Base-by-base conservation (phyloP, 2,888 invertebrate species). In the Eupithecia vulgata region DNA sequence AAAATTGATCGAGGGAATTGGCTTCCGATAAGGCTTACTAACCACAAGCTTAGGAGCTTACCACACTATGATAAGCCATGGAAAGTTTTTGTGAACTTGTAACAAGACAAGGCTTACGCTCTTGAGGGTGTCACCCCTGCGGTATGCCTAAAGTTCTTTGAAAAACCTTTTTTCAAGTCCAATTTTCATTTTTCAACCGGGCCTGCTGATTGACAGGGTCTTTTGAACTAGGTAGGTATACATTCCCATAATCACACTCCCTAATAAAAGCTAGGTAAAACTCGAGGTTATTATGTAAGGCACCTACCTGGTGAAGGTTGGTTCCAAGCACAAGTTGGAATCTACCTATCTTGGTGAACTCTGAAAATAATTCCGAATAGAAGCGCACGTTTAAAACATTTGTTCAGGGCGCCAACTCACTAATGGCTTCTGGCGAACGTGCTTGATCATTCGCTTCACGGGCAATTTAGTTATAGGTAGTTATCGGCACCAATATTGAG, bases 361-460 rank as follows among this genome's bases (percentile, higher is more conserved):
- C 52, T 65, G 64, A 68, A 61, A 35, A 61, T 69, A 30, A 59
- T 61, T 48, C 68, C 13, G 30, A 37, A 35, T 34, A 34, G 62
- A 72, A 71, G 68, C 84, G 79, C 89, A 90, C 90, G 90, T 89
- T 82, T 79, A 68, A 74, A 69, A 81, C 88, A 88, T 90, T 87
- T 89, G 86, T 89, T 65, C 83, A 81, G 71, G 52, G 81, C 83
- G 82, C 85, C 82, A 86, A 84, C 83, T 87, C 84, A 82, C 85
- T 88, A 89, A 89, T 87, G 87, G 86, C 80, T 78, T 73, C 80
- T 35, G 77, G 77, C 80, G 86, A 82, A 88, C 89, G 89, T 88
- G 88, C 83, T 83, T 75, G 76, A 81, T 82, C 81, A 82, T 80
- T 72, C 64, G 76, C 79, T 64, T 76, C 67, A 62, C 25, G n/a